phyloP scores from a whole-genome alignment of 2,888 invertebrate species.

The Hecatera dysodea region DNA sequence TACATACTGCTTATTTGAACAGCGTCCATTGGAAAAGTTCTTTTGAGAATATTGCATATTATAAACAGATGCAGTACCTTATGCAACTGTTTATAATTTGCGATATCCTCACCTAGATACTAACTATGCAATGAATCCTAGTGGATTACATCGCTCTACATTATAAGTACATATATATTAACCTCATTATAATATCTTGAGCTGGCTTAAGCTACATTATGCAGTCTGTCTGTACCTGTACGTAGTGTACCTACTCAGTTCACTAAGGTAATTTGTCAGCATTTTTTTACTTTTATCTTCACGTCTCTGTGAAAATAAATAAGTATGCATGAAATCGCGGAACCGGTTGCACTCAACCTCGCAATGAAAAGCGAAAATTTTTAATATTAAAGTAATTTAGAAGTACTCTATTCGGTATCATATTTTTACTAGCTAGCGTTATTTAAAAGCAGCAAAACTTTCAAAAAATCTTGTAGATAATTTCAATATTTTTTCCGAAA shows the following conservation, averaged over 20 bases:
- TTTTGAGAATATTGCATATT: no score
- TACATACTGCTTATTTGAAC: no score
- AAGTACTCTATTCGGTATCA: not conserved
- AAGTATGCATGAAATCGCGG: conserved; percentile 12
- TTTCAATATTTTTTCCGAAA: conserved; percentile 13
- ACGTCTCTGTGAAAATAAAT: conserved; percentile 26
- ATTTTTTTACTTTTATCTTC: conserved; percentile 15
- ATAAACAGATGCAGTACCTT: no score
- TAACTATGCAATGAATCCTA: not conserved
- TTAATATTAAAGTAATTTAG: not conserved
- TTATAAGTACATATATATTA: not conserved
- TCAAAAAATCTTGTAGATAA: conserved; percentile 17
- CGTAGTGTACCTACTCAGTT: not conserved
- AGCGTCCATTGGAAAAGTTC: no score
- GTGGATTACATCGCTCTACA: not conserved
- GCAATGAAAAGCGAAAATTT: conserved; percentile 10
- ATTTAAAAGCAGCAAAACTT: conserved; percentile 8
- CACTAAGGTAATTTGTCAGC: not conserved
- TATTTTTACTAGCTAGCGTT: conserved; percentile 1
- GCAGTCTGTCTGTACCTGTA: not conserved
- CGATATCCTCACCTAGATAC: not conserved
- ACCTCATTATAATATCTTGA: conserved; percentile 20
- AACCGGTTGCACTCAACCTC: conserved; percentile 21
- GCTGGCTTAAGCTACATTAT: conserved; percentile 6
- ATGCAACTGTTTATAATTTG: no score